Percentiles rank a stretch among this genome's conserved stretches.
Conservation (phyloP, 2,113 vertebrate species). For the pig (Sus scrofa) region T2T-Sscrofa CM000812.6:73431001-73431500, state of each 20-base stretch:
- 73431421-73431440: no score
- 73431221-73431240: constrained; percentile 23
- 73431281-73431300: no score
- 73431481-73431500: no score
- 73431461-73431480: no score
- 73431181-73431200: background rate
- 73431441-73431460: no score
- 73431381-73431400: no score
- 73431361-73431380: no score
- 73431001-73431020: background rate
- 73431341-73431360: no score
- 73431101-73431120: background rate
- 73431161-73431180: background rate
- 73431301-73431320: no score
- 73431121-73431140: background rate
- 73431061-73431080: background rate
- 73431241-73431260: background rate
- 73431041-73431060: background rate
- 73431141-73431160: background rate
- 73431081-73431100: background rate
- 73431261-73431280: background rate
- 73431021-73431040: background rate
- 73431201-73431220: constrained; percentile 6
- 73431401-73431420: no score
- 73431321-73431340: no score